A percentile compares a stretch with the other conserved stretches of the same genome.
These are phyloP conservation scores for Zaprionus obscuricornis DNA, from an alignment of 2,888 invertebrate genomes.

Conservation along the genomic window DNA sequence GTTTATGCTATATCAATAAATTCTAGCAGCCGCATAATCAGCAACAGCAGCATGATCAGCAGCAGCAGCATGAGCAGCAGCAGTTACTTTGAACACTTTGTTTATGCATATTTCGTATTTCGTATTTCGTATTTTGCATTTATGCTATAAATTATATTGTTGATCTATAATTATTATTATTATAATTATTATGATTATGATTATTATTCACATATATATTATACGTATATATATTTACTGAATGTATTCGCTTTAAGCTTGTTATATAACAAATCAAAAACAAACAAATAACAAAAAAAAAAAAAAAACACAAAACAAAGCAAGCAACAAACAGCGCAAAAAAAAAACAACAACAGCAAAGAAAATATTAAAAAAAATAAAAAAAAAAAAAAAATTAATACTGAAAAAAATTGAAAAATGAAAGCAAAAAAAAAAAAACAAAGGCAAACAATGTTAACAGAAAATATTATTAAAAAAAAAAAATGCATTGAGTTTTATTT, in stretches of 20 bases:
- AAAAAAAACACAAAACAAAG: conserved; percentile 14
- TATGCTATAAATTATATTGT: too few species aligned
- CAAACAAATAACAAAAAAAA: conserved; percentile 29
- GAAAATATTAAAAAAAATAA: conserved; percentile 3
- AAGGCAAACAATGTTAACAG: conserved; percentile 66
- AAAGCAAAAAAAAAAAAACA: conserved; percentile 2
- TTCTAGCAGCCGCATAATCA: too few species aligned
- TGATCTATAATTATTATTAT: too few species aligned
- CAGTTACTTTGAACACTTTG: too few species aligned
- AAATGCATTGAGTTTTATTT: conserved; percentile 73
- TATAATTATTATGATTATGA: background rate
- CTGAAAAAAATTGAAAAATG: too few species aligned
- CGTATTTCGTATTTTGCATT: too few species aligned
- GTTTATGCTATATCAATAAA: too few species aligned
- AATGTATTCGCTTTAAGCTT: conserved; percentile 57
- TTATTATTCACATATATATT: conserved; percentile 17
- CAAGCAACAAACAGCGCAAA: conserved; percentile 2
- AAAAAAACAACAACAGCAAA: background rate
- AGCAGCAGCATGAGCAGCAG: too few species aligned
- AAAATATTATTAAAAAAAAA: conserved; percentile 33
- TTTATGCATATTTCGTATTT: too few species aligned
- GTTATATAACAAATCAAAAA: conserved; percentile 42
- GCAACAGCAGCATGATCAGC: too few species aligned
- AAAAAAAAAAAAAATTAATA: conserved; percentile 4
- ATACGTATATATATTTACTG: conserved; percentile 25